Evolutionary conservation across 2,113 vertebrate genomes (phyloP).

Genomic region (Xerus inauris): DNA sequence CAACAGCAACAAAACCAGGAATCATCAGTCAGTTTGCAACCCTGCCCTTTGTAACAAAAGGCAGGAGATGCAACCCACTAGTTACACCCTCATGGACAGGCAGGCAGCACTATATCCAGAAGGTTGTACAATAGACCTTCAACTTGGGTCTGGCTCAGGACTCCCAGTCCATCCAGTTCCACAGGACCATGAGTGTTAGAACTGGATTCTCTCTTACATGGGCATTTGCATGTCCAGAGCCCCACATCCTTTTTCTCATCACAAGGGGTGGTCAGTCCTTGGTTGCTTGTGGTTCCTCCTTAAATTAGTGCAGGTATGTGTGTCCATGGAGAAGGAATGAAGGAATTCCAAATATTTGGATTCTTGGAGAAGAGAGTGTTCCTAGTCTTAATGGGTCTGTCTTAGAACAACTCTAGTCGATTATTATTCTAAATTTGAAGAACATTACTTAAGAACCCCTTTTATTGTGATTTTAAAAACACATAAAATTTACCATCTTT

Average conservation of each 20-base stretch:
- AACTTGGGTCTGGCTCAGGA: not conserved
- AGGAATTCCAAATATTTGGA: no score
- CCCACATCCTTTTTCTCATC: not conserved
- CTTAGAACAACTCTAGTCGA: not conserved
- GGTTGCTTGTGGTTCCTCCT: not conserved
- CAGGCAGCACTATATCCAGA: not conserved
- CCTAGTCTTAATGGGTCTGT: not conserved
- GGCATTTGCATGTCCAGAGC: not conserved
- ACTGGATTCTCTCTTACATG: not conserved
- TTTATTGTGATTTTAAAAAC: not conserved
- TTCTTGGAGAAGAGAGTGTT: not conserved
- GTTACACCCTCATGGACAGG: not conserved
- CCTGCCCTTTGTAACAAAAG: not conserved
- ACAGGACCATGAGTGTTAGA: no score
- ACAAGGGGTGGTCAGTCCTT: not conserved
- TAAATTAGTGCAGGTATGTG: not conserved
- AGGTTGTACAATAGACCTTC: not conserved
- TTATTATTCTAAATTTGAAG: not conserved
- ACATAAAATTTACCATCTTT: no score
- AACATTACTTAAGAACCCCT: not conserved
- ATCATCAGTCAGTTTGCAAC: not conserved
- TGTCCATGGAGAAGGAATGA: not conserved
- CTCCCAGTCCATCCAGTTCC: not conserved
- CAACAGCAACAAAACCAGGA: not conserved
- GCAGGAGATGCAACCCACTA: no score